Conservation (phyloP, 2,888 invertebrate genomes). For the Cosmopolites sordidus region DNA sequence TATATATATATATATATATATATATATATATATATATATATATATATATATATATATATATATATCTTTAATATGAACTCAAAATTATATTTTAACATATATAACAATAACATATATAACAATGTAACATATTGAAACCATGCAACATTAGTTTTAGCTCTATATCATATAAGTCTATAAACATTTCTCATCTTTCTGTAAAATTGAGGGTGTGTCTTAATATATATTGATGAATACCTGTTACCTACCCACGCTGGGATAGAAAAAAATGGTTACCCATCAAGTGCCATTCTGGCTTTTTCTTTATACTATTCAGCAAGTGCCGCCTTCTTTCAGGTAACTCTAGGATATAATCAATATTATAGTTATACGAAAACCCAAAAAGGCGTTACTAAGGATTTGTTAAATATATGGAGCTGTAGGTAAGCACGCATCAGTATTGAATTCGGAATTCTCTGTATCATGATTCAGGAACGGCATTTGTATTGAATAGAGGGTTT, state of each 20-base stretch:
- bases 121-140: too few relatives aligned
- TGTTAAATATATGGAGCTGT: slow-evolving; percentile 21
- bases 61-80: too few relatives aligned
- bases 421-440: slow-evolving; percentile 18
- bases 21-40: too few relatives aligned
- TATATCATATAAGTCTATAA: too few relatives aligned
- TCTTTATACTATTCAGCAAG: slow-evolving; percentile 19
- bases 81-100: too few relatives aligned
- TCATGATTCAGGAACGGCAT: neutral
- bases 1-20: too few relatives aligned
- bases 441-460: neutral
- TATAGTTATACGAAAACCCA: slow-evolving; percentile 23
- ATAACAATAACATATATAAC: too few relatives aligned
- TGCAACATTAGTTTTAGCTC: too few relatives aligned
- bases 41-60: too few relatives aligned
- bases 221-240: slow-evolving; percentile 9
- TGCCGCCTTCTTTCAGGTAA: slow-evolving; percentile 21
- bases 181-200: too few relatives aligned
- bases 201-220: slow-evolving; percentile 14
- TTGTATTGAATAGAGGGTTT: neutral
- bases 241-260: slow-evolving; percentile 11
- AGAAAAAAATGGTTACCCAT: slow-evolving; percentile 18
- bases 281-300: slow-evolving; percentile 26
- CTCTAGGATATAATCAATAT: slow-evolving; percentile 23
- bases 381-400: slow-evolving; percentile 26